Evolutionary conservation across 2,113 vertebrate genomes (phyloP), one percentile per base, ranked within the genome.

Genomic region (Lota lota): DNA sequence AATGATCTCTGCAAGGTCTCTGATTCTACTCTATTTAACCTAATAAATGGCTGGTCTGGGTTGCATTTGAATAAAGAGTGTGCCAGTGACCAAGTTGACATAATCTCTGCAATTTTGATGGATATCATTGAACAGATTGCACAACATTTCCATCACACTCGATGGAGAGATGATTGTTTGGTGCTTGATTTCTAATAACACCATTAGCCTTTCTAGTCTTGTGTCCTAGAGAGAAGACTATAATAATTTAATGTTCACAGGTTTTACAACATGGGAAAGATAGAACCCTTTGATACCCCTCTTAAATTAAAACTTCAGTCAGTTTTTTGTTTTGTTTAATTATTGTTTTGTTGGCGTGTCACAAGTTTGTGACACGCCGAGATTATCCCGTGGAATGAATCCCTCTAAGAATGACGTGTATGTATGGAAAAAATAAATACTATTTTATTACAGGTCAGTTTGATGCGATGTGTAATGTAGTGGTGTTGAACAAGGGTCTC

Each of bases 171-270:
- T 22, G 58, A 87, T 83, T 79, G 86, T 89, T 88, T 87, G 89
- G 89, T 89, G 88, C 89, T 90, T 89, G 69, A 88, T 89, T 90
- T 89, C 71, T 87, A 83, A 84, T 78, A 85, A 73, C 87, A 88
- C 85, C 80, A 88, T 86, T 88, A 89, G 89, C 89, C 89, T 90
- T 71, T 88, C 87, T 85, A 78, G 75, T 78, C 80, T 83, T 83
- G 81, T 79, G 81, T 85, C 80, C 81, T 68, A 63, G 77, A 87
- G 76, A 83, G 75, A 88, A 22, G 15, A 79, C 84, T 83, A 58
- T 87, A 81, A 85, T 88, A 62, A 70, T 62, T 70, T 61, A 17
- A 22, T 70, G 61, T 69, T 33, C 28, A 70, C 36, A 24, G 66
- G 66, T 67, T 57, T 86, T 80, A 87, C 74, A 88, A 86, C 80